Evolutionary conservation across 2,888 invertebrate genomes (phyloP).

Genomic region (Brachypalpus laphriformis): DNA sequence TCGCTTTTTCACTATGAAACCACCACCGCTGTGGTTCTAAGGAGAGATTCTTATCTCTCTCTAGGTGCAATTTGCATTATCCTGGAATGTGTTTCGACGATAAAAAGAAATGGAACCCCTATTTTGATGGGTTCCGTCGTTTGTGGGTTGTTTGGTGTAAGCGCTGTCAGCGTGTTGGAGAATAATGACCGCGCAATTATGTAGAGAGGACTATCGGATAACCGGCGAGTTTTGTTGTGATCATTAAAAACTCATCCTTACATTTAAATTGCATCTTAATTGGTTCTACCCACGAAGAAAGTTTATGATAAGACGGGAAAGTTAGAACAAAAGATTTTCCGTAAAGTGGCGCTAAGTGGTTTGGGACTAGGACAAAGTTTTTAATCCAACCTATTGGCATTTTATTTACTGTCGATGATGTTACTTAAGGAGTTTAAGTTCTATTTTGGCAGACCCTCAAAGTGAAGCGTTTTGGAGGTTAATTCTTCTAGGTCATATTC

Average conservation of each 20-base stretch:
- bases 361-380: slow-evolving; percentile 8
- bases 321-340: background rate
- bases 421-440: background rate
- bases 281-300: slow-evolving; percentile 2
- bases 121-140: slow-evolving; percentile 28
- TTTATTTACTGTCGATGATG: slow-evolving; percentile 15
- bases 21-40: slow-evolving; percentile 2
- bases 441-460: background rate
- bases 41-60: slow-evolving; percentile 11
- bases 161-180: background rate
- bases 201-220: slow-evolving; percentile 21
- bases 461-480: background rate
- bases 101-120: background rate
- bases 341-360: slow-evolving; percentile 12
- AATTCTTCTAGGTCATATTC: too few relatives aligned
- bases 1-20: background rate
- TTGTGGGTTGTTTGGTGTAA: slow-evolving; percentile 12
- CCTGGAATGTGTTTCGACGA: slow-evolving; percentile 26
- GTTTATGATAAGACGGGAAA: background rate
- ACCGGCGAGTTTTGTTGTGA: slow-evolving; percentile 27
- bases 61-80: slow-evolving; percentile 52
- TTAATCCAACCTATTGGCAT: slow-evolving; percentile 21
- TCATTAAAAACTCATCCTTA: slow-evolving; percentile 41
- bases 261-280: slow-evolving; percentile 46
- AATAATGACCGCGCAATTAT: slow-evolving; percentile 51